Base-by-base conservation (phyloP, 2,797 vertebrate genomes). In the Rhabdomys pumilio region DNA sequence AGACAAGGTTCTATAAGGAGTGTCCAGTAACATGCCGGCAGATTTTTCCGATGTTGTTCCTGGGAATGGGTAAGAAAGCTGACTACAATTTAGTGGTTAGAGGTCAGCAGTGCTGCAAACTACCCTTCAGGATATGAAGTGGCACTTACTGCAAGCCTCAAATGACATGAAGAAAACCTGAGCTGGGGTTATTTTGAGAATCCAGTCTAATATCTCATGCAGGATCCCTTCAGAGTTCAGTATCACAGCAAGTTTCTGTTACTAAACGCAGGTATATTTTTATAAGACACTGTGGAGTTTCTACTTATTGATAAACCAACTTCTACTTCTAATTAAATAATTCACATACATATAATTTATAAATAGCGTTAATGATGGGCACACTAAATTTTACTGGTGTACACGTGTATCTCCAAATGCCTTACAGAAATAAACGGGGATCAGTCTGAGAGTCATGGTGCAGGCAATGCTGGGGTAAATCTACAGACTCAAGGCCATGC, bases 211-310 rank as follows among this genome's bases (percentile, higher is more conserved):
- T 77, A 87, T 34, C 14, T 9, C n/a, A 85, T 7, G 6, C 26
- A 65, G n/a, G 65, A 85, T 20, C n/a, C 47, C 41, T 92, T 81
- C 47, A 90, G 22, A 77, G 19, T 19, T 61, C 87, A 89, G 11
- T 22, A 67, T 44, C 80, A 95, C 24, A 92, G 29, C n/a, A 29
- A 81, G 3, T 69, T 50, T 90, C 94, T 34, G 44, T 90, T 85
- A 69, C 15, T 19, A 83, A 38, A 38, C 47, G 6, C 20, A 75
- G 6, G 2, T 44, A 85, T 92, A 24, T 44, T 87, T 90, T 86
- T 26, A 44, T 53, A 86, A 79, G 53, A 81, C 2, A 61, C 31
- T 76, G n/a, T 0, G 17, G 4, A 61, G 24, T 57, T 3, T 24
- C n/a, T 73, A 22, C 3, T 6, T 63, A 31, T 53, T 7, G 3